phyloP scores from a whole-genome alignment of 2,113 vertebrate genomes.

The Nasalis larvatus region DNA sequence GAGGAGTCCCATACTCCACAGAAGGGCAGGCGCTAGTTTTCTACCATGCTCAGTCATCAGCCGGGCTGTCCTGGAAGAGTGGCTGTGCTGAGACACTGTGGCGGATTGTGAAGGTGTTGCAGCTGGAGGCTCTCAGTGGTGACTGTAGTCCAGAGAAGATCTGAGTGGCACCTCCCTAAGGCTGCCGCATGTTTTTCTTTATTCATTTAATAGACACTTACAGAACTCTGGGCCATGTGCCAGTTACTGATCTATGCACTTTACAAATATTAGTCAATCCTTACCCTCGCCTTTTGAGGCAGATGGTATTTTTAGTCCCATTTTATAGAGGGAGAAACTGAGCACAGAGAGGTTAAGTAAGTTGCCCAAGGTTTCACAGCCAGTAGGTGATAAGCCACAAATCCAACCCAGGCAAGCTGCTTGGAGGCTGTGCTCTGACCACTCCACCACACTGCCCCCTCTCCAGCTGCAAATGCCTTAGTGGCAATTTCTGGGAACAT shows the following conservation, averaged over 20 bases:
- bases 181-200: neutral
- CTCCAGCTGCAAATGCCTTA: neutral
- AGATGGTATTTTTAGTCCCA: neutral
- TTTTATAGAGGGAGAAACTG: neutral
- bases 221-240: constrained; percentile 24
- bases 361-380: neutral
- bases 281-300: neutral
- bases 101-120: neutral
- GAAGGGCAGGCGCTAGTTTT: neutral
- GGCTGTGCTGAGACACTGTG: neutral
- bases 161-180: neutral
- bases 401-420: too few relatives aligned
- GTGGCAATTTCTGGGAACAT: neutral
- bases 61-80: too few relatives aligned
- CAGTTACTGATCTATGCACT: neutral
- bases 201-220: constrained; percentile 31
- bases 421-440: neutral
- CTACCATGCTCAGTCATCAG: neutral
- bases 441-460: neutral
- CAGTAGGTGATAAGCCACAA: neutral
- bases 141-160: neutral
- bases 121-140: neutral
- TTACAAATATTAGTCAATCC: neutral
- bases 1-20: neutral
- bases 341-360: neutral